Conservation (phyloP, 2,113 vertebrate genomes). For the Pogona vitticeps region DNA sequence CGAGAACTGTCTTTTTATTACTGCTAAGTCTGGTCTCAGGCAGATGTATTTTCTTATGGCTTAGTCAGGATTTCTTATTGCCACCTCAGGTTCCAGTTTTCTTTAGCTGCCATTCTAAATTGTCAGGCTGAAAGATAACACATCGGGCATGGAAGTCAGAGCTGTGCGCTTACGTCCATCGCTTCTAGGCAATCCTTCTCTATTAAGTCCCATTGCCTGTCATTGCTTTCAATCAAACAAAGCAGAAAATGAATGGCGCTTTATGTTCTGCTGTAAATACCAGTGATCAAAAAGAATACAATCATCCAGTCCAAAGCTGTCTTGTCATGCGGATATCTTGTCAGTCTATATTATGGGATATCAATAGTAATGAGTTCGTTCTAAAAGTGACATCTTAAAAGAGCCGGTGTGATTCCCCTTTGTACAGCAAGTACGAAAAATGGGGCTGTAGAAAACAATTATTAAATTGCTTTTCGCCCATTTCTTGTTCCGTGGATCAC, state of each 20-base stretch:
- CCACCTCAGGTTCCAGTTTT: background rate
- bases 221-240: constrained; percentile 29
- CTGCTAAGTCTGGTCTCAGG: background rate
- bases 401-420: constrained; percentile 42
- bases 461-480: constrained; percentile 10
- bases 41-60: background rate
- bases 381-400: constrained; percentile 48
- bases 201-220: background rate
- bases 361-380: constrained; percentile 42
- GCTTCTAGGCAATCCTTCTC: background rate
- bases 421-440: constrained; percentile 11
- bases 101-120: background rate
- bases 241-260: constrained; percentile 39
- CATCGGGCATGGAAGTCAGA: background rate
- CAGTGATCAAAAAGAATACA: constrained; percentile 50
- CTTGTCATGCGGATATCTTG: constrained; percentile 36
- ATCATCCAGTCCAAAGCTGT: constrained; percentile 34
- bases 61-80: background rate
- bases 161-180: constrained; percentile 13
- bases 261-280: constrained; percentile 46
- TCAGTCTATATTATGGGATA: constrained; percentile 48
- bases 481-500: background rate
- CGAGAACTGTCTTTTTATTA: background rate
- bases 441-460: constrained; percentile 31
- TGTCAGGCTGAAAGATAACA: background rate